A percentile compares a stretch with the other conserved stretches of the same genome.
phyloP scores from a whole-genome alignment of 2,888 invertebrate species.

The Tiliacea aurago region DNA sequence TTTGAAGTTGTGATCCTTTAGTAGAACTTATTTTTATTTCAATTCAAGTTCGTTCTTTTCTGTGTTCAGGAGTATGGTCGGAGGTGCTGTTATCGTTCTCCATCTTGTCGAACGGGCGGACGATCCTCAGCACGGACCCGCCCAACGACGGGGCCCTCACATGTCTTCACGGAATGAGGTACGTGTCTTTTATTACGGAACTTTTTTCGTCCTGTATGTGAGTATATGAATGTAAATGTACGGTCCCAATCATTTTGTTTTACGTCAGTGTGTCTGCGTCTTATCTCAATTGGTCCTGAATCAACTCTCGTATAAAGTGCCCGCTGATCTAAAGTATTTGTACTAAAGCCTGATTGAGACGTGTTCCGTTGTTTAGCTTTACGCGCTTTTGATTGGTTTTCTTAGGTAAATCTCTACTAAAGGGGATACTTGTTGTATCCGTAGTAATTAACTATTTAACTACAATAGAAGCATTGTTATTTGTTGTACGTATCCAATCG shows the following conservation, averaged over 20 bases:
- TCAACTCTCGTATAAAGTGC: conserved; percentile 35
- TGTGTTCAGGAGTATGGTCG: conserved; percentile 88
- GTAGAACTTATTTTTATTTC: conserved; percentile 49
- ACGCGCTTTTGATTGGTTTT: conserved; percentile 32
- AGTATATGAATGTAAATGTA: conserved; percentile 38
- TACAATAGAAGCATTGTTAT: neutral
- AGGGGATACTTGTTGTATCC: conserved; percentile 14
- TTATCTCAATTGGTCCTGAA: conserved; percentile 40
- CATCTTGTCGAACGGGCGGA: conserved; percentile 93
- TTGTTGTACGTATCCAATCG: conserved; percentile 1
- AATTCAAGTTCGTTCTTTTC: conserved; percentile 45
- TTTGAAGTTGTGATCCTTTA: conserved; percentile 46
- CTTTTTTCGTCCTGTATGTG: conserved; percentile 39
- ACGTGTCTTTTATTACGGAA: conserved; percentile 59
- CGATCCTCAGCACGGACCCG: conserved; percentile 93
- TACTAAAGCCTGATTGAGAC: conserved; percentile 32
- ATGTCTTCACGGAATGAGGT: conserved; percentile 94
- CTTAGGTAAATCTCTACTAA: neutral
- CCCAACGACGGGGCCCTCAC: conserved; percentile 92
- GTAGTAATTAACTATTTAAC: conserved; percentile 7
- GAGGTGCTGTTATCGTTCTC: conserved; percentile 94
- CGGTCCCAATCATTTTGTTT: conserved; percentile 50
- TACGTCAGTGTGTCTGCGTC: conserved; percentile 20
- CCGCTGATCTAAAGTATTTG: conserved; percentile 36
- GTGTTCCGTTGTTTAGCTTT: conserved; percentile 25